Conservation (phyloP, 2,888 invertebrate species). For the Drosophila limbata region DNA sequence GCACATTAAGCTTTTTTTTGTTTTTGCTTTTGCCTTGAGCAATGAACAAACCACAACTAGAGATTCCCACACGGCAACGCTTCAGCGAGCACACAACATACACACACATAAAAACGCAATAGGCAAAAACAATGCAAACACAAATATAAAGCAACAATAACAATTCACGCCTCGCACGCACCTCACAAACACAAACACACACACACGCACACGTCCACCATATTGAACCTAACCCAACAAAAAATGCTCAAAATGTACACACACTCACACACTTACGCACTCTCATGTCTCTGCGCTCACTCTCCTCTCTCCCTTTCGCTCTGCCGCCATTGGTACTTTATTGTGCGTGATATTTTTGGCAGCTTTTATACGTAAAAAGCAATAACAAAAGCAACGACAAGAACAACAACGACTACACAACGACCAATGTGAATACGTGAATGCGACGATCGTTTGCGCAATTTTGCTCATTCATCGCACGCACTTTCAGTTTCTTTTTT, state of each 20-base stretch:
- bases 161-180: constrained; percentile 67
- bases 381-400: constrained; percentile 20
- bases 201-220: constrained; percentile 18
- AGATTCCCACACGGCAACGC: constrained; percentile 67
- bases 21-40: constrained; percentile 56
- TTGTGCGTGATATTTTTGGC: constrained; percentile 62
- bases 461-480: constrained; percentile 71
- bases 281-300: constrained; percentile 14
- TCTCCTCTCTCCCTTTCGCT: constrained; percentile 11
- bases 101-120: constrained; percentile 26
- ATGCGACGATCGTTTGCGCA: constrained; percentile 72
- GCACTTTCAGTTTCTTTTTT: constrained; percentile 66
- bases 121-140: constrained; percentile 37
- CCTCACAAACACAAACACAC: constrained; percentile 17
- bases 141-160: constrained; percentile 36
- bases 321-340: constrained; percentile 27
- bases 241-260: constrained; percentile 58
- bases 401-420: constrained; percentile 24
- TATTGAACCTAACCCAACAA: constrained; percentile 79
- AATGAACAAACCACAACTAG: constrained; percentile 56
- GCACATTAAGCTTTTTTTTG: constrained; percentile 57
- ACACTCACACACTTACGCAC: constrained; percentile 36
- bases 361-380: constrained; percentile 57
- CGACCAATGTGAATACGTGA: constrained; percentile 10
- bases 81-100: constrained; percentile 35